Conservation (phyloP, 1,140 invertebrate species). For the Drosophila ficusphila region DNA sequence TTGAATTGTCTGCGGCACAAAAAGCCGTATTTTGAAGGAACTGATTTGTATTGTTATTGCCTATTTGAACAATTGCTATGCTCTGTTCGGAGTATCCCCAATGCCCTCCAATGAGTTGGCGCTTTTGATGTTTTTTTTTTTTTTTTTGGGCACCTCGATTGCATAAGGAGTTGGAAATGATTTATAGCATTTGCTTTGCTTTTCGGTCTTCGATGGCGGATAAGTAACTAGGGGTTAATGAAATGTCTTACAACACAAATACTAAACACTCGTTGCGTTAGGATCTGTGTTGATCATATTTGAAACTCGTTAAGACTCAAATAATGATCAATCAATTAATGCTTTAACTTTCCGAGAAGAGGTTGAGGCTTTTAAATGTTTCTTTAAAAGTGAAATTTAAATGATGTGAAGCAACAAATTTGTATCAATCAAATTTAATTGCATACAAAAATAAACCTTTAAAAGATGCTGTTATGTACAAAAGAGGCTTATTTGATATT, state of each 20-base stretch:
- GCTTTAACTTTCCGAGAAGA: constrained; percentile 1
- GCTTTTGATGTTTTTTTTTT: constrained; percentile 25
- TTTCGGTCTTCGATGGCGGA: constrained; percentile 40
- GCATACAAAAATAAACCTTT: neutral
- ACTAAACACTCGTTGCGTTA: constrained; percentile 46
- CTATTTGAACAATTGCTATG: constrained; percentile 63
- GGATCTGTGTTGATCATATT: constrained; percentile 47
- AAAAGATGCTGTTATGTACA: too few species aligned
- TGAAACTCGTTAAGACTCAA: constrained; percentile 41
- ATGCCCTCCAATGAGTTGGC: constrained; percentile 51
- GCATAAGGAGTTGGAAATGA: constrained; percentile 72
- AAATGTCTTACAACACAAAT: constrained; percentile 60
- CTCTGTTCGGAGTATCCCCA: constrained; percentile 21
- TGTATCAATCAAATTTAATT: constrained; percentile 4
- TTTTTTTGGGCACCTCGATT: constrained; percentile 45
- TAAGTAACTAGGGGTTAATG: constrained; percentile 64
- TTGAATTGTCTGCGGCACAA: constrained; percentile 44
- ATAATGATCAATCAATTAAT: constrained; percentile 46
- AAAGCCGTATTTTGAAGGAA: constrained; percentile 57
- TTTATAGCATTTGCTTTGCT: constrained; percentile 65
- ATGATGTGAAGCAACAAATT: constrained; percentile 20
- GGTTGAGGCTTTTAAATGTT: constrained; percentile 17
- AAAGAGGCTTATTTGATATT: too few species aligned
- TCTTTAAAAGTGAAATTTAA: constrained; percentile 20
- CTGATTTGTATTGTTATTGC: constrained; percentile 75